A percentile compares a stretch with the other conserved stretches of the same genome.
Conservation (phyloP, 2,888 invertebrate genomes). For the Empis livida region DNA sequence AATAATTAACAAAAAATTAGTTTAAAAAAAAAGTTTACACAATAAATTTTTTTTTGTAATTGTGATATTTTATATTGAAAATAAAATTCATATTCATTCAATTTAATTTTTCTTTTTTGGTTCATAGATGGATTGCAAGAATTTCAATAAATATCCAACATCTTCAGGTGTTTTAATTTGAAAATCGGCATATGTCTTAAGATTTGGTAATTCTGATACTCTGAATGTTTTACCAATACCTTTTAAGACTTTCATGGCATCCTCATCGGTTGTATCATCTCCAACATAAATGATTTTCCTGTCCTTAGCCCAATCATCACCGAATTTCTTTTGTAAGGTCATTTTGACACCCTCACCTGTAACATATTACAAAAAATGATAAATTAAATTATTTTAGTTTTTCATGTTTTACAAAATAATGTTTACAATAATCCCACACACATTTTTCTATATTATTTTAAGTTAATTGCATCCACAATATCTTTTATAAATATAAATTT, state of each 20-base stretch:
- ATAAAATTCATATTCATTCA: background rate
- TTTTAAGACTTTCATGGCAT: constrained; percentile 64
- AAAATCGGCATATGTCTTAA: constrained; percentile 57
- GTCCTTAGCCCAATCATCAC: constrained; percentile 64
- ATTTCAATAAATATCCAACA: constrained; percentile 57
- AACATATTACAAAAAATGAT: background rate
- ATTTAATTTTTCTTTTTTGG: constrained; percentile 27
- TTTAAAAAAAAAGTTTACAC: too few relatives aligned
- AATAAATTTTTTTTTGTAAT: too few relatives aligned
- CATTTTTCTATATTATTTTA: background rate
- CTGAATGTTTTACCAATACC: constrained; percentile 58
- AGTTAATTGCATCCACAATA: too few relatives aligned
- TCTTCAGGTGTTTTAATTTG: constrained; percentile 63
- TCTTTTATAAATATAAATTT: too few relatives aligned
- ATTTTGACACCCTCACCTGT: constrained; percentile 59
- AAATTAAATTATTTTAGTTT: background rate
- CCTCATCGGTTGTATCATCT: constrained; percentile 81
- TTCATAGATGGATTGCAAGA: constrained; percentile 40
- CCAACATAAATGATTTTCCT: constrained; percentile 74
- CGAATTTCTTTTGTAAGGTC: constrained; percentile 61
- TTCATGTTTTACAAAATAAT: background rate
- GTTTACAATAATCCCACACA: background rate
- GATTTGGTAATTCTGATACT: constrained; percentile 54
- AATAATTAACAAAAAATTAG: too few relatives aligned
- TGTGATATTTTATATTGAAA: too few relatives aligned